Percentiles rank a stretch among this genome's conserved stretches.
These are phyloP conservation scores for Cephus rjabovi DNA, from an alignment of 2,888 invertebrate genomes.

Conservation along the genomic window DNA sequence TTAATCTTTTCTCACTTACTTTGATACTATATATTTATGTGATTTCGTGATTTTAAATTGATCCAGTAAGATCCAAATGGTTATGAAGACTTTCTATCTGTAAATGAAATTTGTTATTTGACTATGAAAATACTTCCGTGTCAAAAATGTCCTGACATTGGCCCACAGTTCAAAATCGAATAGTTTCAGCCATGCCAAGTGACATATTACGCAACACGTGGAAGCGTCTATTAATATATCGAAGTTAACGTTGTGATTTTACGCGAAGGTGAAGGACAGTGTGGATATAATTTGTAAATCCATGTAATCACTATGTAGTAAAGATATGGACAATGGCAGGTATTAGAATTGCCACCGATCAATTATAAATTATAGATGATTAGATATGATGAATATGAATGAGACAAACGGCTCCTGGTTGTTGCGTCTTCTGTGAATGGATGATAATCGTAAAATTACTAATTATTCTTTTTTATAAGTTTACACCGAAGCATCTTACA, in stretches of 20 bases:
- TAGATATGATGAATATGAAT: background rate
- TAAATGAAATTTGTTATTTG: background rate
- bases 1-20: background rate
- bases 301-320: background rate
- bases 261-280: background rate
- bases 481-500: background rate
- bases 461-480: background rate
- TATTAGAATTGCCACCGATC: background rate
- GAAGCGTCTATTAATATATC: conserved; percentile 31
- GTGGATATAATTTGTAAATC: background rate
- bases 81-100: background rate
- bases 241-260: background rate
- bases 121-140: background rate
- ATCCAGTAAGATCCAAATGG: background rate
- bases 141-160: conserved; percentile 41
- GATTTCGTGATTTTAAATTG: background rate
- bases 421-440: background rate
- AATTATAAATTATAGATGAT: background rate
- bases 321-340: background rate
- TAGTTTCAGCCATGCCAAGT: conserved; percentile 11
- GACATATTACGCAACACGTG: conserved; percentile 27
- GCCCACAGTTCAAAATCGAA: conserved; percentile 48
- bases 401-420: background rate
- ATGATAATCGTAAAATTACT: background rate
- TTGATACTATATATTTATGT: background rate